phyloP scores from a whole-genome alignment of 2,113 vertebrate genomes.

The Istiophorus platypterus region DNA sequence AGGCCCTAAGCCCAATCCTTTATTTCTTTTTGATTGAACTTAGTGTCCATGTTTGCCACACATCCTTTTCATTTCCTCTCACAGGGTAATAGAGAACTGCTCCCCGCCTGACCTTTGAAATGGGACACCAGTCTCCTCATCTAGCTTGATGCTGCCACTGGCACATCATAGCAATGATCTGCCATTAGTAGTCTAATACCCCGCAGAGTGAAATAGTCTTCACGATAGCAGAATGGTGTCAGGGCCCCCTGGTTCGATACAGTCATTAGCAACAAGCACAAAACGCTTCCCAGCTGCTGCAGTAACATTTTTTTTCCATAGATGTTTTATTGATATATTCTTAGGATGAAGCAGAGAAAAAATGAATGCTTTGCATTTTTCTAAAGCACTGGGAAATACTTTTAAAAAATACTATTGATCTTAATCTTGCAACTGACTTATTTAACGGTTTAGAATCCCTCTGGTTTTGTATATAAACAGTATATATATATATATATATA shows the following conservation, averaged over 20 bases:
- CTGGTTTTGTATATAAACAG: background rate
- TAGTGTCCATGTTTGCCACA: slow-evolving; percentile 55
- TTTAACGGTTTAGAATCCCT: background rate
- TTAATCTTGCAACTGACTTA: slow-evolving; percentile 16
- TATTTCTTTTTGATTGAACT: slow-evolving; percentile 70
- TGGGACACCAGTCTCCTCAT: slow-evolving; percentile 69
- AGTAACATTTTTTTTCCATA: slow-evolving; percentile 24
- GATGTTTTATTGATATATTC: slow-evolving; percentile 59
- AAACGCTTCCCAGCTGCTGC: slow-evolving; percentile 52
- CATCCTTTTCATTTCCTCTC: slow-evolving; percentile 68
- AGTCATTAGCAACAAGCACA: slow-evolving; percentile 57
- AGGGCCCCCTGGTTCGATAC: slow-evolving; percentile 52
- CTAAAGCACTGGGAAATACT: slow-evolving; percentile 10
- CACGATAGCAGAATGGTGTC: slow-evolving; percentile 63
- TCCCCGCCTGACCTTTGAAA: slow-evolving; percentile 74
- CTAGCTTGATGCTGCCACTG: slow-evolving; percentile 49
- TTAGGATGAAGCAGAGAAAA: slow-evolving; percentile 27
- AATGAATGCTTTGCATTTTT: slow-evolving; percentile 25
- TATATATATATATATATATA: background rate
- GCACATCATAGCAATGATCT: slow-evolving; percentile 73
- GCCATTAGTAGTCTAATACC: slow-evolving; percentile 77
- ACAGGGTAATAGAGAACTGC: slow-evolving; percentile 52
- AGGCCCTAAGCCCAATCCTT: slow-evolving; percentile 47
- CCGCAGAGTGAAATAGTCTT: slow-evolving; percentile 71
- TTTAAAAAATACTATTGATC: slow-evolving; percentile 17